Percentiles rank a stretch among this genome's conserved stretches.
Evolutionary conservation across 2,888 invertebrate genomes (phyloP).

Genomic region (Plebejus melissa): DNA sequence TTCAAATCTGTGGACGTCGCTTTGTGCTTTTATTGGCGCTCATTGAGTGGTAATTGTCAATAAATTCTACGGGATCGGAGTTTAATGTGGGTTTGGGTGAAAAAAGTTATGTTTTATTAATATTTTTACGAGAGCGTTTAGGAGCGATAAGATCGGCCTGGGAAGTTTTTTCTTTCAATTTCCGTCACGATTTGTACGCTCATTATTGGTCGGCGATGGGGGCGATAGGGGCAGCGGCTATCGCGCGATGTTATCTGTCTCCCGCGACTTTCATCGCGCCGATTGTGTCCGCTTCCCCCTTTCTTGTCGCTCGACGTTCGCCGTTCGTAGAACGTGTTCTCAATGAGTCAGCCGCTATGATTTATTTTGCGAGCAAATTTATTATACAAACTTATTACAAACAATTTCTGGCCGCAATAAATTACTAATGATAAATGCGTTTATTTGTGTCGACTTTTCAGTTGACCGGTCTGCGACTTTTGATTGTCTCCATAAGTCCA

Average conservation of each 20-base stretch:
- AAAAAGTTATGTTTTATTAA: constrained; percentile 80
- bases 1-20: constrained; percentile 76
- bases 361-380: constrained; percentile 61
- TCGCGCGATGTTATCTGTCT: constrained; percentile 70
- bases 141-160: constrained; percentile 75
- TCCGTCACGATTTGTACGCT: constrained; percentile 78
- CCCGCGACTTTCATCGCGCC: constrained; percentile 74
- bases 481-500: too few relatives aligned
- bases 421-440: constrained; percentile 21
- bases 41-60: constrained; percentile 79
- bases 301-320: constrained; percentile 39
- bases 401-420: constrained; percentile 44
- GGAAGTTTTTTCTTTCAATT: constrained; percentile 79
- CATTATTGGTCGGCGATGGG: constrained; percentile 75
- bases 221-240: constrained; percentile 75
- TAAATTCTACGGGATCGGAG: constrained; percentile 77
- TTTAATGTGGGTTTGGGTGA: constrained; percentile 79
- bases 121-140: constrained; percentile 79
- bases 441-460: constrained; percentile 16
- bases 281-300: constrained; percentile 58
- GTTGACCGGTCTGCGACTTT: background rate
- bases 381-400: constrained; percentile 48
- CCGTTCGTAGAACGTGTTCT: constrained; percentile 63
- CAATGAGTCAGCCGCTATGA: constrained; percentile 62
- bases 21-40: constrained; percentile 77